Conservation (phyloP, 2,113 vertebrate genomes). For the Bubalus kerabau region DNA sequence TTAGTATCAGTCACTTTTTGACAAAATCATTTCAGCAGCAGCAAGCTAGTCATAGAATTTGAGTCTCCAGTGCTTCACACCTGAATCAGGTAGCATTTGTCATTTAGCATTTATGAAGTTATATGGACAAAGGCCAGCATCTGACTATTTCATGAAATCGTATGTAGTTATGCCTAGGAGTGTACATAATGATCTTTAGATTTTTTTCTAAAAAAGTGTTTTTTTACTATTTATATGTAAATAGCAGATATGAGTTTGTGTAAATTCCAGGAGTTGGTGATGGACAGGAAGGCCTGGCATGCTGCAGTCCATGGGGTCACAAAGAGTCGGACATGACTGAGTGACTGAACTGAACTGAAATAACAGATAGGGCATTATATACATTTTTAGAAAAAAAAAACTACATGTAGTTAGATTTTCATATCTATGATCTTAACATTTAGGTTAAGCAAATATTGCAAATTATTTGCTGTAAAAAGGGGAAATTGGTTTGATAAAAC, state of each 20-base stretch:
- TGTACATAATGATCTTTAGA: background rate
- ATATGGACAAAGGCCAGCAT: background rate
- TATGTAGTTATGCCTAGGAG: background rate
- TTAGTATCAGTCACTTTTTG: background rate
- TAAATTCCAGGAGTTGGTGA: background rate
- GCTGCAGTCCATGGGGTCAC: background rate
- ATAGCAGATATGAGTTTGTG: background rate
- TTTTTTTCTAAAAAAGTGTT: background rate
- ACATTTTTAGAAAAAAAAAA: background rate
- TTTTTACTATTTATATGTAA: background rate
- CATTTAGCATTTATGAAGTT: background rate
- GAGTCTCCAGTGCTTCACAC: background rate
- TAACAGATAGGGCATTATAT: background rate
- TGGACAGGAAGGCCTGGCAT: background rate
- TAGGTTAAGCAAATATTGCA: background rate
- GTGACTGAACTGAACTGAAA: background rate
- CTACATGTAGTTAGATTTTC: background rate
- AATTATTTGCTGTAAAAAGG: background rate
- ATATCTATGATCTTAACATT: background rate
- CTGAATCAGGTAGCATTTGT: background rate
- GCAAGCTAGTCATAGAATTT: background rate
- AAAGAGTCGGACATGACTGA: background rate
- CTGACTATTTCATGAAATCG: background rate
- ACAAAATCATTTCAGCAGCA: background rate
- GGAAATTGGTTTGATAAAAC: background rate